Percentiles rank a stretch among this genome's conserved stretches.
phyloP scores from a whole-genome alignment of 2,888 invertebrate species.

The Hetaerina titia region DNA sequence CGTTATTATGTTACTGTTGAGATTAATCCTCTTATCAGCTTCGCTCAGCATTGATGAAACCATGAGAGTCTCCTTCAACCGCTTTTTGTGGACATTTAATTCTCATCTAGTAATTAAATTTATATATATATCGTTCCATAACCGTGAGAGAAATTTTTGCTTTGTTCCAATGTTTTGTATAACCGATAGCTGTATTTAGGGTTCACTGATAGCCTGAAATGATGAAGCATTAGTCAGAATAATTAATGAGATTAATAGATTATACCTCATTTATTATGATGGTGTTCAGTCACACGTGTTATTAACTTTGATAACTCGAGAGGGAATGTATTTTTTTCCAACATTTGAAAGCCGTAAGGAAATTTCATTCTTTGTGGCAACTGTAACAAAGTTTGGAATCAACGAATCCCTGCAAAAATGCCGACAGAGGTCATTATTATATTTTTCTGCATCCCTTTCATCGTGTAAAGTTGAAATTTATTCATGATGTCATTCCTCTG shows the following conservation, averaged over 20 bases:
- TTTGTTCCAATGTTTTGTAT: background rate
- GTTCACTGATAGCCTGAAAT: background rate
- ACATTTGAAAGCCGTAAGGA: background rate
- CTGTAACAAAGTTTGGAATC: background rate
- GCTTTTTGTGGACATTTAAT: background rate
- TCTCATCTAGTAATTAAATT: slow-evolving; percentile 21
- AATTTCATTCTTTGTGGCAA: background rate
- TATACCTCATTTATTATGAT: background rate
- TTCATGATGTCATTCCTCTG: background rate
- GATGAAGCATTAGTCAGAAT: background rate
- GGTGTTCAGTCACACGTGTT: background rate
- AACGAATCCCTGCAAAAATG: background rate
- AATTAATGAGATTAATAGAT: slow-evolving; percentile 32
- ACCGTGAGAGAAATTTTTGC: background rate
- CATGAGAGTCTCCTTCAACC: background rate
- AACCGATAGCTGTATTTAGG: background rate
- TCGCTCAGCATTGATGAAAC: background rate
- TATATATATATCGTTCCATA: background rate
- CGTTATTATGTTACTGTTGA: background rate
- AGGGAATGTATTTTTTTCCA: background rate
- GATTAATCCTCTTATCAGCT: slow-evolving; percentile 35
- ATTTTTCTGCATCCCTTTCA: background rate
- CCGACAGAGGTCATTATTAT: slow-evolving; percentile 32
- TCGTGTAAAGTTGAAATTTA: background rate
- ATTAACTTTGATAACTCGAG: background rate